Evolutionary conservation across 2,113 vertebrate species (phyloP).

Genomic region (Etheostoma cragini): DNA sequence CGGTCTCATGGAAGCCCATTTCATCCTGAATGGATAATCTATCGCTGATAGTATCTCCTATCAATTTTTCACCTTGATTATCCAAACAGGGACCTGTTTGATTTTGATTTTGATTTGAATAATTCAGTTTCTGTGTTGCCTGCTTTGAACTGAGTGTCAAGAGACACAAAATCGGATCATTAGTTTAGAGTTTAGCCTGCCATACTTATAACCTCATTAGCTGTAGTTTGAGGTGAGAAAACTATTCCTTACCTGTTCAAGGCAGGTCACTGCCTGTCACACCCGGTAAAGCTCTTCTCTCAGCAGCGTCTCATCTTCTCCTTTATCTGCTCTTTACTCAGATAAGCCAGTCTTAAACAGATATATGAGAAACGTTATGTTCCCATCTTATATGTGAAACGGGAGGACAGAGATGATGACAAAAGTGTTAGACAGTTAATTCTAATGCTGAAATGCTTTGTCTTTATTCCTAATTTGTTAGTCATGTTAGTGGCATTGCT

Average conservation of each 20-base stretch:
- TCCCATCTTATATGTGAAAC: neutral
- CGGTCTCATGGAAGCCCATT: slow-evolving; percentile 56
- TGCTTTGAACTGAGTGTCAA: neutral
- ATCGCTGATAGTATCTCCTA: slow-evolving; percentile 46
- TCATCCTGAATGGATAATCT: slow-evolving; percentile 61
- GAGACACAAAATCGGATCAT: neutral
- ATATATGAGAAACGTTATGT: slow-evolving; percentile 31
- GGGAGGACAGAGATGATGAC: neutral
- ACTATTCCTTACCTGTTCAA: slow-evolving; percentile 14
- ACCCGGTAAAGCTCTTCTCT: slow-evolving; percentile 58
- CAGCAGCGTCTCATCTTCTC: slow-evolving; percentile 51
- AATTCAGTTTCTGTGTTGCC: neutral
- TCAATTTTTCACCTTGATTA: neutral
- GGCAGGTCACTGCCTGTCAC: slow-evolving; percentile 70
- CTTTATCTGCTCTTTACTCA: slow-evolving; percentile 58
- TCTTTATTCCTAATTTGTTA: neutral
- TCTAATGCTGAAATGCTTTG: slow-evolving; percentile 12
- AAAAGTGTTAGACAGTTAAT: neutral
- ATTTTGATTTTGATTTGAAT: slow-evolving; percentile 4
- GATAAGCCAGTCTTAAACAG: slow-evolving; percentile 36
- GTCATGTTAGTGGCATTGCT: neutral
- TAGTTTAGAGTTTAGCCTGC: neutral
- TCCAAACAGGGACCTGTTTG: neutral
- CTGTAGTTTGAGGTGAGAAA: slow-evolving; percentile 34
- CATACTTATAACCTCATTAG: slow-evolving; percentile 10